Conservation (phyloP, 2,888 invertebrate genomes). For the Acronicta leporina region DNA sequence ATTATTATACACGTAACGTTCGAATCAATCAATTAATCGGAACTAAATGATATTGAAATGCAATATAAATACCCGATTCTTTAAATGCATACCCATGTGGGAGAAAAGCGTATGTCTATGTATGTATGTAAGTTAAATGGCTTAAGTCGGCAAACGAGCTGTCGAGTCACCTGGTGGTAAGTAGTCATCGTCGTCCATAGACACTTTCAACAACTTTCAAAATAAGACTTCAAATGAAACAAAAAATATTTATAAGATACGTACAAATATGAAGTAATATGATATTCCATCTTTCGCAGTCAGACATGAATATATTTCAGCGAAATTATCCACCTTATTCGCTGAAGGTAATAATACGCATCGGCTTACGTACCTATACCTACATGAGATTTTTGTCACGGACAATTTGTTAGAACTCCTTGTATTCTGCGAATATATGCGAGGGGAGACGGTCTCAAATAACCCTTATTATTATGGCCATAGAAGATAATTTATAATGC, state of each 20-base stretch:
- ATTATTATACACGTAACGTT: too few relatives aligned
- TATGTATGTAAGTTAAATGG: too few relatives aligned
- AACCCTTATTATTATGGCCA: conserved; percentile 30
- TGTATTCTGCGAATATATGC: conserved; percentile 26
- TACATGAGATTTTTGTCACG: conserved; percentile 47
- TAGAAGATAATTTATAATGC: conserved; percentile 27
- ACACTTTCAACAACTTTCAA: too few relatives aligned
- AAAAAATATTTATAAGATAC: neutral
- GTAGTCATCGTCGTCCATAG: too few relatives aligned
- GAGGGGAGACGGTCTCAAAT: conserved; percentile 30
- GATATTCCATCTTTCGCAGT: conserved; percentile 26
- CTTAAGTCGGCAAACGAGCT: too few relatives aligned
- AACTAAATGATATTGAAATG: too few relatives aligned
- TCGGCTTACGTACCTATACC: conserved; percentile 32
- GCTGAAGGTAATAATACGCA: conserved; percentile 41
- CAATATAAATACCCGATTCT: too few relatives aligned
- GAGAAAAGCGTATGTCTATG: too few relatives aligned
- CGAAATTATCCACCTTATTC: conserved; percentile 52
- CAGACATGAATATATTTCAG: conserved; percentile 48
- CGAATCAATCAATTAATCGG: too few relatives aligned
- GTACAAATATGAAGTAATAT: conserved; percentile 39
- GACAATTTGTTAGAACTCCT: conserved; percentile 40
- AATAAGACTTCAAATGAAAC: too few relatives aligned
- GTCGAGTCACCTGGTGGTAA: too few relatives aligned
- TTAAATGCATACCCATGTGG: too few relatives aligned